Conservation (phyloP, 2,888 invertebrate genomes). For the Loripinus fragilis region DNA sequence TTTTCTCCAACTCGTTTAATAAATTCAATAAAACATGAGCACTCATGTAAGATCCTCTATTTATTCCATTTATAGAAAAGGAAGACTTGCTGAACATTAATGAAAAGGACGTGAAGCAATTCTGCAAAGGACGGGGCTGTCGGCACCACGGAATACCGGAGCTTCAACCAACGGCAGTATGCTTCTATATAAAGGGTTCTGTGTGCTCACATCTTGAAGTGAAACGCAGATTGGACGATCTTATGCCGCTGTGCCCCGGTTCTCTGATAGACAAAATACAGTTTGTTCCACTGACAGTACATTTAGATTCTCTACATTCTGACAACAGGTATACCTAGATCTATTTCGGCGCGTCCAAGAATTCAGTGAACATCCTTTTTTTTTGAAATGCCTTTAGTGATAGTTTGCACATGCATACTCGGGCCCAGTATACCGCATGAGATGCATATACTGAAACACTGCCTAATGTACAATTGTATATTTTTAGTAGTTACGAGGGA, state of each 20-base stretch:
- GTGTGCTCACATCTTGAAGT: slow-evolving; percentile 56
- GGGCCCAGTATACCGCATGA: too few species aligned
- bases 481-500: too few species aligned
- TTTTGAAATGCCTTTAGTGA: too few species aligned
- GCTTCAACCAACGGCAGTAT: slow-evolving; percentile 54
- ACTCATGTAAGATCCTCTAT: too few species aligned
- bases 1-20: too few species aligned
- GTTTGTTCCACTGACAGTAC: slow-evolving; percentile 53
- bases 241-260: slow-evolving; percentile 37
- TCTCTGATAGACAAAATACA: slow-evolving; percentile 53
- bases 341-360: too few species aligned
- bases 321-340: slow-evolving; percentile 56
- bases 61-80: background rate
- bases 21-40: too few species aligned
- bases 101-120: slow-evolving; percentile 44
- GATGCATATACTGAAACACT: too few species aligned
- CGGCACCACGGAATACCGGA: slow-evolving; percentile 51
- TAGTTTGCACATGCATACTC: too few species aligned
- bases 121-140: slow-evolving; percentile 56
- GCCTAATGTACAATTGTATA: too few species aligned
- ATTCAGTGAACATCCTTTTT: too few species aligned
- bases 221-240: slow-evolving; percentile 38
- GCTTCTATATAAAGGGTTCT: slow-evolving; percentile 58
- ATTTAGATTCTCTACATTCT: slow-evolving; percentile 37
- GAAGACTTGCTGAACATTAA: slow-evolving; percentile 19